Evolutionary conservation across 2,888 invertebrate genomes (phyloP), one percentile per base, ranked within the genome.

Genomic region (Rhaphigaster nebulosa): DNA sequence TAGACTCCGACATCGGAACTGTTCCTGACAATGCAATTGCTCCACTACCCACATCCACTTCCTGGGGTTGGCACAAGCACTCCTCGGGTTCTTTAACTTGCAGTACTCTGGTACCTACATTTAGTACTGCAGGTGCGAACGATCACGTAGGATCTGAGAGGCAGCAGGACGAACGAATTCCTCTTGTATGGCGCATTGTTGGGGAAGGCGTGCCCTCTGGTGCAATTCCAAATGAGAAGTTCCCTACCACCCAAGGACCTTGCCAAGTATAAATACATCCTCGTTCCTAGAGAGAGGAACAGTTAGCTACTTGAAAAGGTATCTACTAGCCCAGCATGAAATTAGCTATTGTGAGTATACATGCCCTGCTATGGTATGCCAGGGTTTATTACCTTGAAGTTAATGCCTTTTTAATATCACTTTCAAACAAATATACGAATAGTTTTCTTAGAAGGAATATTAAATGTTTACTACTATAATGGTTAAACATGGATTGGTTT

Each of bases 241-340:
- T 88, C 88, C 88, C 88, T 88, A 56, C 88, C 29, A 41, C 56
- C 88, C 88, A 88, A 88, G 88, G 88, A 88, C 88, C 88, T 41
- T 56, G 41, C 88, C 88, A 60, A 41, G 56, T 88, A 88, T 88
- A 88, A 60, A 88, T 88, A 88, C 84, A 84, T 84, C 84, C 84
- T 84, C 84, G 26, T 41, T 50, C 84, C n/a, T 84, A n/a, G 84
- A 45, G 84, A 84, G 84, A 84, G 84, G 41, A 84, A 50, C 84
- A 84, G 84, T 84, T 84, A 41, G 45, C 84, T 23, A 38, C 38
- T 18, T 38, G 70, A 76, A 76, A 76, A 76, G 70, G 20, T 76
- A 38, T 76, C 70, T 76, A 38, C 38, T 76, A 13, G 18, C 70
- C 8, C 34, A 38, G 23, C 20, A 76, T 76, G 70, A 76, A 76